These are phyloP conservation scores for Uropsilus gracilis DNA, from an alignment of 2,113 vertebrate species.

Conservation along the genomic window DNA sequence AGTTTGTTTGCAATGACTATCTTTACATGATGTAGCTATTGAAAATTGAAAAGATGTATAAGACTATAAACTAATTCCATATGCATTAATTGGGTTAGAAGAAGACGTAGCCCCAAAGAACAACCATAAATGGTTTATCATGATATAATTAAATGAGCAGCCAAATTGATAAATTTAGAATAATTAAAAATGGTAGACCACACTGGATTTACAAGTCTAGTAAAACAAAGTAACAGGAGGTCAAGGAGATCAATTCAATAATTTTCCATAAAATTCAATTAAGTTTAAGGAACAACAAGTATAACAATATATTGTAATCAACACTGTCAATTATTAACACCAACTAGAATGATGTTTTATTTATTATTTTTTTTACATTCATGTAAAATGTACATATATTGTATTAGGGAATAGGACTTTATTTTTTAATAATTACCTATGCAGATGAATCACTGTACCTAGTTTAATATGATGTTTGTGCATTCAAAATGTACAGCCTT, in stretches of 20 bases:
- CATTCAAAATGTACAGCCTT: constrained; percentile 44
- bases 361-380: background rate
- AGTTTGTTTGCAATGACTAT: background rate
- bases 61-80: background rate
- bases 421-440: constrained; percentile 45
- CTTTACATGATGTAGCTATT: background rate
- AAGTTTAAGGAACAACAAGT: constrained; percentile 30
- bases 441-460: background rate
- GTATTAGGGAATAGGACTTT: background rate
- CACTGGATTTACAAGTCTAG: background rate
- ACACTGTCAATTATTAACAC: constrained; percentile 40
- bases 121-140: background rate
- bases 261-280: constrained; percentile 8
- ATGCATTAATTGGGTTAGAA: background rate
- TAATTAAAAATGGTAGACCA: background rate
- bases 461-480: constrained; percentile 5
- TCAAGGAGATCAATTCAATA: constrained; percentile 22
- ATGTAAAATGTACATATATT: background rate
- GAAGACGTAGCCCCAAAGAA: background rate
- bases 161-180: background rate
- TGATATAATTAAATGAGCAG: background rate
- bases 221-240: background rate
- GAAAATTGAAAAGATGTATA: background rate
- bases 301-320: constrained; percentile 20
- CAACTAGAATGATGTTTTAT: background rate